Conservation (phyloP, 2,888 invertebrate genomes). For the Melipona beecheii region DNA sequence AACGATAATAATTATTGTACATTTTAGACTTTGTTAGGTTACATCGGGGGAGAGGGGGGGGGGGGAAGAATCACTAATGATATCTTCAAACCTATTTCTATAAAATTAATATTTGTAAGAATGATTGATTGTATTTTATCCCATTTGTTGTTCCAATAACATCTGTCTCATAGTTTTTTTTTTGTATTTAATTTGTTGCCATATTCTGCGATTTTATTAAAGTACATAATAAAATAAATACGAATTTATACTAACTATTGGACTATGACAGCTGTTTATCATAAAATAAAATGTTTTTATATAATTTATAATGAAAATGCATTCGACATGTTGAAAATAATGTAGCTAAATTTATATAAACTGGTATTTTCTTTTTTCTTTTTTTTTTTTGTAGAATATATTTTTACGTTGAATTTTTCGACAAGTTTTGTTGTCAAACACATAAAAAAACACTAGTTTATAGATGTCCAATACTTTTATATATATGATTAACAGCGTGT, state of each 20-base stretch:
- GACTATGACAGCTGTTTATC: background rate
- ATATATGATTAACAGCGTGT: background rate
- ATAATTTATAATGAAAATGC: conserved; percentile 25
- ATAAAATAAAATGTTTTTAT: conserved; percentile 35
- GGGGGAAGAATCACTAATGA: background rate
- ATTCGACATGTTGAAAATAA: conserved; percentile 5
- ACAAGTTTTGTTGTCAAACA: background rate
- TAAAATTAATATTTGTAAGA: conserved; percentile 15
- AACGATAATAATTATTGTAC: conserved; percentile 33
- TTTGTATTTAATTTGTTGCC: conserved; percentile 31
- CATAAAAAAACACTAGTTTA: conserved; percentile 1
- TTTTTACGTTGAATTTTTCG: conserved; percentile 1
- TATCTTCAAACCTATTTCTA: background rate
- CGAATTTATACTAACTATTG: conserved; percentile 8
- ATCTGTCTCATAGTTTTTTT: conserved; percentile 5
- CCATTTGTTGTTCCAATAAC: conserved; percentile 30
- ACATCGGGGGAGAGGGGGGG: background rate
- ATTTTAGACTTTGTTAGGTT: conserved; percentile 29
- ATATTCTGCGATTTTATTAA: conserved; percentile 8
- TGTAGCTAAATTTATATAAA: conserved; percentile 16
- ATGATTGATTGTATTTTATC: conserved; percentile 24
- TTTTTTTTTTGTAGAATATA: background rate
- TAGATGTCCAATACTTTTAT: background rate
- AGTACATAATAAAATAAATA: background rate
- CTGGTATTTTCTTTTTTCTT: conserved; percentile 3